A percentile compares a stretch with the other conserved stretches of the same genome.
Conservation (phyloP, 2,113 vertebrate species). For the Anas platyrhynchos region DNA sequence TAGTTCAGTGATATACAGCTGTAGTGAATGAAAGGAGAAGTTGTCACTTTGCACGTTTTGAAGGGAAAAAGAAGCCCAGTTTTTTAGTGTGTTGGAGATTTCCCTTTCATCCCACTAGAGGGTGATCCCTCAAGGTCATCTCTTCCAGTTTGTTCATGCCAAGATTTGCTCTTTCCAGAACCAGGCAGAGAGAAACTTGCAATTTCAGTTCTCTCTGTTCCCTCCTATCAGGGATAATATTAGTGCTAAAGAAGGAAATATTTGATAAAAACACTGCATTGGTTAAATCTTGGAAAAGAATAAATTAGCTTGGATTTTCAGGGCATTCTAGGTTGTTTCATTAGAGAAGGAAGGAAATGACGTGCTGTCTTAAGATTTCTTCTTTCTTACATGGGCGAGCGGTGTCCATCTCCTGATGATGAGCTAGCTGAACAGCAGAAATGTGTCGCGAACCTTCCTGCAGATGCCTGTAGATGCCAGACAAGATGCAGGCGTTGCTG, state of each 20-base stretch:
- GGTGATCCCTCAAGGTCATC: constrained; percentile 27
- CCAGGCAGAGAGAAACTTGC: not conserved
- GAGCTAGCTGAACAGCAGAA: not conserved
- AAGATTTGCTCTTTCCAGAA: not conserved
- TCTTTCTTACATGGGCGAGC: not conserved
- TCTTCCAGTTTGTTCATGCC: not conserved
- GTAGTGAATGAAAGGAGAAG: not conserved
- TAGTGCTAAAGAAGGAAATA: not conserved
- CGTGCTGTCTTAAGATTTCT: rapidly evolving
- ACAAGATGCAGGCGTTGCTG: not conserved
- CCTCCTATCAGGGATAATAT: not conserved
- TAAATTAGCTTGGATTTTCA: not conserved
- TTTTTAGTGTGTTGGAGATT: not conserved
- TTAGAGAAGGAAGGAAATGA: not conserved
- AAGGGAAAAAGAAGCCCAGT: not conserved
- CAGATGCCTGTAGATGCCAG: not conserved
- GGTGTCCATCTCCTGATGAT: not conserved
- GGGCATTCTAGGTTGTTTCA: too few species aligned
- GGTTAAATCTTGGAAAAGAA: not conserved
- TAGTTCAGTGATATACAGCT: not conserved
- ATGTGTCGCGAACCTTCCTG: not conserved
- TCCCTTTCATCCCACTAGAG: constrained; percentile 16
- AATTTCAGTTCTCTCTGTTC: rapidly evolving
- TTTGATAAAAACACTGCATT: not conserved
- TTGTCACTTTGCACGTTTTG: not conserved